phyloP scores from a whole-genome alignment of 2,888 invertebrate genomes.

The Antitype chi region DNA sequence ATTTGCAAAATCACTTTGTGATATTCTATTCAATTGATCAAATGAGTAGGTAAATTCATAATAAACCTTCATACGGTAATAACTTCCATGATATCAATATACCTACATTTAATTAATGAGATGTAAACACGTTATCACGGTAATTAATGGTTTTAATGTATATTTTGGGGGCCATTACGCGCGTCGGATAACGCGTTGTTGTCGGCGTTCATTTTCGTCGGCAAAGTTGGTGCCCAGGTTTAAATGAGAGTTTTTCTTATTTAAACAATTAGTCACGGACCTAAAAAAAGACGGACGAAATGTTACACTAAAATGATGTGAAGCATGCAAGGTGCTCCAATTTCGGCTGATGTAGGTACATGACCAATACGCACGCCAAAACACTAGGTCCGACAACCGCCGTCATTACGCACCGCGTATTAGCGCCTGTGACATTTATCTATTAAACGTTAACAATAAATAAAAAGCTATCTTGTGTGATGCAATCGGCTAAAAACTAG shows the following conservation, averaged over 20 bases:
- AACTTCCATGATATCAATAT: constrained; percentile 12
- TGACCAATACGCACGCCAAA: too few species aligned
- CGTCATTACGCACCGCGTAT: too few species aligned
- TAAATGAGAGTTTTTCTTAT: not conserved
- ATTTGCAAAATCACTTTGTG: not conserved
- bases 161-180: constrained; percentile 16
- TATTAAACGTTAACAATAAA: too few species aligned
- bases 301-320: too few species aligned
- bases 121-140: constrained; percentile 36
- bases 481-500: too few species aligned
- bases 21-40: not conserved
- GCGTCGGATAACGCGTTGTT: not conserved
- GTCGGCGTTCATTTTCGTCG: not conserved
- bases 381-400: too few species aligned
- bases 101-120: constrained; percentile 34
- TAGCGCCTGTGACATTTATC: too few species aligned
- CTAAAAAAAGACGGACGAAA: too few species aligned
- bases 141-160: constrained; percentile 39
- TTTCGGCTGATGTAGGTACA: too few species aligned
- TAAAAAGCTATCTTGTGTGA: too few species aligned
- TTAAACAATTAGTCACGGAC: not conserved
- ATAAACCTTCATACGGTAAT: not conserved
- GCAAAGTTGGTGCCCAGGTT: not conserved
- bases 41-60: not conserved
- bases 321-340: too few species aligned